A percentile compares a stretch with the other conserved stretches of the same genome.
phyloP scores from a whole-genome alignment of 2,888 invertebrate species.

The Drosophila eohydei region DNA sequence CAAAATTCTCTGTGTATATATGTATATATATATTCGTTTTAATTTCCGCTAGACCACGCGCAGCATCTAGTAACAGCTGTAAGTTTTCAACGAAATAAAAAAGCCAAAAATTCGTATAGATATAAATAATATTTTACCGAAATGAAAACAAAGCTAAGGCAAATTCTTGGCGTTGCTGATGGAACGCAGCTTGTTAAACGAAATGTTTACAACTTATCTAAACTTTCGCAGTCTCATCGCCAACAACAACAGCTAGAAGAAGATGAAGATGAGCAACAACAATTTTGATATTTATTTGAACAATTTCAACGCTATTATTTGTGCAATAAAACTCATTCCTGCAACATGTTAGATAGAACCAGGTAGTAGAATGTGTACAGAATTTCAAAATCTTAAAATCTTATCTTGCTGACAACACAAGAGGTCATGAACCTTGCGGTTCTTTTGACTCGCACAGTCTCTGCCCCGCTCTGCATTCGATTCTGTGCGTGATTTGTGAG shows the following conservation, averaged over 20 bases:
- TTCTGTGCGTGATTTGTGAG: conserved; percentile 48
- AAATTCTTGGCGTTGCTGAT: conserved; percentile 36
- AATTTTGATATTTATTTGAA: conserved; percentile 29
- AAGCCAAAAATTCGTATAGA: background rate
- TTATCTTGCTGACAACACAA: conserved; percentile 28
- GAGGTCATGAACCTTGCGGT: conserved; percentile 70
- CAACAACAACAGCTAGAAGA: background rate
- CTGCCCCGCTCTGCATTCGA: conserved; percentile 24
- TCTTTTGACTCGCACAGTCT: conserved; percentile 11
- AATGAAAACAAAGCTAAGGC: conserved; percentile 39
- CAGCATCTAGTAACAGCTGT: conserved; percentile 47
- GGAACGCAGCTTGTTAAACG: conserved; percentile 46
- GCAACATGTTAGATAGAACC: conserved; percentile 1
- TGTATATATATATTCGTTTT: conserved; percentile 18
- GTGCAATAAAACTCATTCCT: conserved; percentile 5
- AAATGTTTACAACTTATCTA: conserved; percentile 43
- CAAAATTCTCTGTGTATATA: conserved; percentile 3
- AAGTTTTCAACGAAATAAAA: conserved; percentile 44
- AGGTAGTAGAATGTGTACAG: conserved; percentile 19
- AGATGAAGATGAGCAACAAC: background rate
- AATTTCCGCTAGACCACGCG: conserved; percentile 50
- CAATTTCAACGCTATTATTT: conserved; percentile 22
- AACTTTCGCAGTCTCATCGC: conserved; percentile 20
- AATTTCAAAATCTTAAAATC: conserved; percentile 17
- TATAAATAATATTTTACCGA: conserved; percentile 29